Conservation (phyloP, 2,888 invertebrate species). For the Polietes domitor region DNA sequence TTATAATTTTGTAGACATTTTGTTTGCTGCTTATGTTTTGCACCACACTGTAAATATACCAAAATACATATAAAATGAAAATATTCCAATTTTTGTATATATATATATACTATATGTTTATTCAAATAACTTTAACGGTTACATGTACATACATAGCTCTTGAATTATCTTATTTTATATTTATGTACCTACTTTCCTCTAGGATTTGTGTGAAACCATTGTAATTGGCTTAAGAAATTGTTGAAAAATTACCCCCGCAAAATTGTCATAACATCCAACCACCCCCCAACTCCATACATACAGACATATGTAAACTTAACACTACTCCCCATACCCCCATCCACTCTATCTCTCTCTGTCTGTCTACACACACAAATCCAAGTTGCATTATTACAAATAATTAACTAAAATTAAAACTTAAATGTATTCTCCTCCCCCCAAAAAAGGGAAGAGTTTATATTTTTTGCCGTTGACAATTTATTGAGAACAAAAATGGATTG, state of each 20-base stretch:
- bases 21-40: too few relatives aligned
- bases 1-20: too few relatives aligned
- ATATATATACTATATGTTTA: background rate
- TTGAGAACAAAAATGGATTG: slow-evolving; percentile 18
- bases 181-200: slow-evolving; percentile 33
- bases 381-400: slow-evolving; percentile 53
- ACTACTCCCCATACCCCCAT: too few relatives aligned
- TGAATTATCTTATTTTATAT: background rate
- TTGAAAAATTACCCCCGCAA: slow-evolving; percentile 35
- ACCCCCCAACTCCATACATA: slow-evolving; percentile 1
- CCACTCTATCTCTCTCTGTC: slow-evolving; percentile 5
- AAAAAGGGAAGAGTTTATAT: slow-evolving; percentile 29
- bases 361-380: slow-evolving; percentile 66
- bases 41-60: too few relatives aligned
- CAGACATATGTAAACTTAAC: slow-evolving; percentile 11
- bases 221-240: slow-evolving; percentile 54
- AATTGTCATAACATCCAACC: slow-evolving; percentile 29
- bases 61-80: too few relatives aligned
- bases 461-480: background rate
- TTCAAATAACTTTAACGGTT: background rate
- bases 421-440: background rate
- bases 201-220: slow-evolving; percentile 66
- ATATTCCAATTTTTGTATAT: background rate
- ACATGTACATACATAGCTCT: background rate
- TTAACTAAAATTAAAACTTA: background rate